Conservation (phyloP, 92 coral and sea anemone species). For the Umimayanthus chanpuru region DNA sequence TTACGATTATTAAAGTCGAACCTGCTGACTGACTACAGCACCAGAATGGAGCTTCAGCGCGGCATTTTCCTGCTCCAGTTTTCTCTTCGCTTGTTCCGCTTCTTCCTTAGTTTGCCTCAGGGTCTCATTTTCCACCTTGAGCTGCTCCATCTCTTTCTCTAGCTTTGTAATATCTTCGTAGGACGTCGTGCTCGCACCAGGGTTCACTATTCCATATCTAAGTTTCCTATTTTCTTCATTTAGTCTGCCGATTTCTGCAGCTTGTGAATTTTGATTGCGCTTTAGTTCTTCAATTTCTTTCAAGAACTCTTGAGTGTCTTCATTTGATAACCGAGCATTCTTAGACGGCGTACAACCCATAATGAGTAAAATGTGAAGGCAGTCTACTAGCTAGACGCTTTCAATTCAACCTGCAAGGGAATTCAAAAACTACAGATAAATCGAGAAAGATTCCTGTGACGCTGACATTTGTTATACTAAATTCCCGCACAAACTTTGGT, state of each 20-base stretch:
- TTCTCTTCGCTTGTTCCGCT: neutral
- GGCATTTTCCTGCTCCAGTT: constrained; percentile 23
- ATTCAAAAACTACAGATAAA: neutral
- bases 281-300: constrained; percentile 28
- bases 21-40: neutral
- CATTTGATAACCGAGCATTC: neutral
- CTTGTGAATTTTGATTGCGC: neutral
- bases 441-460: no score
- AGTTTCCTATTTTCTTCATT: constrained; percentile 37
- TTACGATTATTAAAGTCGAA: neutral
- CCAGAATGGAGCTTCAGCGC: constrained; percentile 1
- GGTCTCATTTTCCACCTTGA: constrained; percentile 8
- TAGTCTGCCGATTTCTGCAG: constrained; percentile 24
- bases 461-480: no score
- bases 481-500: no score
- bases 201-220: constrained; percentile 2
- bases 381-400: neutral
- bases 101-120: constrained; percentile 1
- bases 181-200: neutral
- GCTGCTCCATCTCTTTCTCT: constrained; percentile 32
- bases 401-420: neutral
- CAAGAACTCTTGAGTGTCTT: neutral
- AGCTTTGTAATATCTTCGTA: constrained; percentile 8
- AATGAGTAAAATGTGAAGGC: neutral
- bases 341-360: constrained; percentile 41